phyloP scores from a whole-genome alignment of 2,888 invertebrate genomes.

The Stenchaetothrips biformis region DNA sequence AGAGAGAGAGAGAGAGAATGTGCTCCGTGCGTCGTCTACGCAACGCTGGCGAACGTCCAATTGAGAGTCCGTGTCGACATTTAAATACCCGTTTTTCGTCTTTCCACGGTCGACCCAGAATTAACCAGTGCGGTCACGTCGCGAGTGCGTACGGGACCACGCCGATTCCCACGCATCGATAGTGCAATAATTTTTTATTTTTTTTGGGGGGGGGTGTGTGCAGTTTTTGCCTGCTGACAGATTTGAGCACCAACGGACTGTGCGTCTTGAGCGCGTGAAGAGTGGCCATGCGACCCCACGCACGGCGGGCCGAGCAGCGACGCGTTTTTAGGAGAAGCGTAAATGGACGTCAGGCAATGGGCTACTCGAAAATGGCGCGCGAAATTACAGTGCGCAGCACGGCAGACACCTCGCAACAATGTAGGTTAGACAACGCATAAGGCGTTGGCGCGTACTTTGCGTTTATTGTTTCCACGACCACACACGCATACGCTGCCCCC shows the following conservation, averaged over 20 bases:
- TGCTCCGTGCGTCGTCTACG: not conserved
- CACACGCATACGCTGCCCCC: not conserved
- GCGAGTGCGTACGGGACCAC: not conserved
- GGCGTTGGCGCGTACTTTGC: not conserved
- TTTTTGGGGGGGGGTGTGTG: too few relatives aligned
- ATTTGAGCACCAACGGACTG: too few relatives aligned
- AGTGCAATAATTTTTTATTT: too few relatives aligned
- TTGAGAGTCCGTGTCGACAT: conserved; percentile 12
- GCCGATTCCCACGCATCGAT: not conserved
- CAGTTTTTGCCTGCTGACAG: too few relatives aligned
- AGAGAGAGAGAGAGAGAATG: not conserved
- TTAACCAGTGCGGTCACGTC: not conserved
- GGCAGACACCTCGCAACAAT: conserved; percentile 20
- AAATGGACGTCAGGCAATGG: conserved; percentile 16
- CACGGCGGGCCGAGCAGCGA: not conserved
- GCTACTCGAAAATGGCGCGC: conserved; percentile 18
- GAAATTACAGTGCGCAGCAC: conserved; percentile 3
- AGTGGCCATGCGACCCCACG: too few relatives aligned
- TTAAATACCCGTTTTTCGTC: conserved; percentile 12
- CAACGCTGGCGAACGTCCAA: conserved; percentile 4
- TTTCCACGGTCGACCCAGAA: not conserved
- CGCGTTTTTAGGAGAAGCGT: conserved; percentile 11
- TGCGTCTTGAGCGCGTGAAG: too few relatives aligned
- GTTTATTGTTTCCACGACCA: conserved; percentile 1
- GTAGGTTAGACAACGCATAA: conserved; percentile 2